A percentile compares a stretch with the other conserved stretches of the same genome.
phyloP scores from a whole-genome alignment of 37 sponge, comb jelly and placozoan genomes.

The Beroe forskalii region DNA sequence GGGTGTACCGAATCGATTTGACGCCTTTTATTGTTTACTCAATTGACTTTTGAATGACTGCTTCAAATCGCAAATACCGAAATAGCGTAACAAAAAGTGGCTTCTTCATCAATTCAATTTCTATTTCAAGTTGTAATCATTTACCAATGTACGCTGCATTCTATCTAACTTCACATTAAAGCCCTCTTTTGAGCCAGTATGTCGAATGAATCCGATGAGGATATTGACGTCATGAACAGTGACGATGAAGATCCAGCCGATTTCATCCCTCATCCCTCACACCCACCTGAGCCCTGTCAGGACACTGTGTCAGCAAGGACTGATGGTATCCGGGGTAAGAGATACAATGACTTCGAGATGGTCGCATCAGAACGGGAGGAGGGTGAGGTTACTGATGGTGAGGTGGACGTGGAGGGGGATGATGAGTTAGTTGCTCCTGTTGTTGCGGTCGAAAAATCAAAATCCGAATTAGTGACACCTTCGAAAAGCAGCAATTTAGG shows the following conservation, averaged over 20 bases:
- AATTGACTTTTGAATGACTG: too few species aligned
- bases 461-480: too few species aligned
- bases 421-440: background rate
- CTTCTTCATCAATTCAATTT: too few species aligned
- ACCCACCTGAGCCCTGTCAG: background rate
- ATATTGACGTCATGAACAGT: background rate
- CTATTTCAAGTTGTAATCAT: too few species aligned
- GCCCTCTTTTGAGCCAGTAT: too few species aligned
- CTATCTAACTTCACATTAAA: too few species aligned
- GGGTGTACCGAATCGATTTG: too few species aligned
- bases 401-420: background rate
- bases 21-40: too few species aligned
- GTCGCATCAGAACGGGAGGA: background rate
- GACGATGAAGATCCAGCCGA: background rate
- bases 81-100: too few species aligned
- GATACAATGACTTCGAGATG: conserved; percentile 2
- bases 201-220: background rate
- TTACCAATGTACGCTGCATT: too few species aligned
- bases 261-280: background rate
- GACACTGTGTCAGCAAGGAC: conserved; percentile 1
- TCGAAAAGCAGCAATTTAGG: too few species aligned
- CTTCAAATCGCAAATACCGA: too few species aligned
- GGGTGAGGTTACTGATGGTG: background rate
- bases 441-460: background rate
- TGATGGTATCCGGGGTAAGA: conserved; percentile 41